These are phyloP conservation scores for Patella pellucida DNA, from an alignment of 2,888 invertebrate species.

Conservation along the genomic window DNA sequence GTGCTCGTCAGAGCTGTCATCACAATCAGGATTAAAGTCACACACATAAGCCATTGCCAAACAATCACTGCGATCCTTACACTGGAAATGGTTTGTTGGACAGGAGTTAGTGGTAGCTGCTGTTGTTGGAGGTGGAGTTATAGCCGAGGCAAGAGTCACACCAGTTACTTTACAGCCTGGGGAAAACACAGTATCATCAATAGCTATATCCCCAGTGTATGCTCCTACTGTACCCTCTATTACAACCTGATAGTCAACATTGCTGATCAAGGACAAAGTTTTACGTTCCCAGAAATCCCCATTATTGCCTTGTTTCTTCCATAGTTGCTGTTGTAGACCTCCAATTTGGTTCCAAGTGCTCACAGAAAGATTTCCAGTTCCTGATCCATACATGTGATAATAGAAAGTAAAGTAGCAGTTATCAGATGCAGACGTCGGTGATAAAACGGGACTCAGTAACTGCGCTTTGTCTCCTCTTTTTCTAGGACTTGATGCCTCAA, in stretches of 20 bases:
- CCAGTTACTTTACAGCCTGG: slow-evolving; percentile 47
- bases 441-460: slow-evolving; percentile 61
- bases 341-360: slow-evolving; percentile 45
- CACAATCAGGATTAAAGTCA: slow-evolving; percentile 54
- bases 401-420: slow-evolving; percentile 54
- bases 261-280: slow-evolving; percentile 41
- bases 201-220: slow-evolving; percentile 55
- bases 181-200: slow-evolving; percentile 65
- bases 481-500: slow-evolving; percentile 60
- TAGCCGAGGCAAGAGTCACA: slow-evolving; percentile 41
- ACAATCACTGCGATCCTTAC: slow-evolving; percentile 48
- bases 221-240: slow-evolving; percentile 59
- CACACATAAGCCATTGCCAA: slow-evolving; percentile 51
- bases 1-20: slow-evolving; percentile 57
- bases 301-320: slow-evolving; percentile 45
- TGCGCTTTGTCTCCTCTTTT: slow-evolving; percentile 54
- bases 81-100: slow-evolving; percentile 50
- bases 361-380: slow-evolving; percentile 57
- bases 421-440: slow-evolving; percentile 29
- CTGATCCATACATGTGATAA: slow-evolving; percentile 59
- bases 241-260: slow-evolving; percentile 55
- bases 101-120: slow-evolving; percentile 41
- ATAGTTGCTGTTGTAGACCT: slow-evolving; percentile 41
- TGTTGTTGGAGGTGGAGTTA: slow-evolving; percentile 45
- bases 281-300: slow-evolving; percentile 60